Percentiles rank a stretch among this genome's conserved stretches.
These are phyloP conservation scores for Junco hyemalis DNA, from an alignment of 2,113 vertebrate species.

Conservation along the genomic window DNA sequence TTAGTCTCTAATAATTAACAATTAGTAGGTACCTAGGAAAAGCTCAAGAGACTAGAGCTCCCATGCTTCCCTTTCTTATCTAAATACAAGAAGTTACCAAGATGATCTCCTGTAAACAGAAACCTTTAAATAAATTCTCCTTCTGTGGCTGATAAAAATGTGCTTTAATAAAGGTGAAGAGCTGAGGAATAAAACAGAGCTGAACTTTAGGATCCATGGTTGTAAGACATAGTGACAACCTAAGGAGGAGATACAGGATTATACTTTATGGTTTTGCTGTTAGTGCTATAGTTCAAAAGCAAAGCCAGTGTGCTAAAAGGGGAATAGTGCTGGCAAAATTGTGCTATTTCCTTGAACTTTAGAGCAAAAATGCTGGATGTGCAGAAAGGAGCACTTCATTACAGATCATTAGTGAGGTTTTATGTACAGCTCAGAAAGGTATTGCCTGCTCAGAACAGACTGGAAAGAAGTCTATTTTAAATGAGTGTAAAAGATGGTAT, in stretches of 20 bases:
- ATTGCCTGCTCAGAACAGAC: conserved; percentile 50
- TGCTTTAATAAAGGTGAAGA: conserved; percentile 20
- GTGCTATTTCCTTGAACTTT: conserved; percentile 68
- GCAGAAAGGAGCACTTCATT: conserved; percentile 73
- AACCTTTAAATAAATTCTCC: conserved; percentile 31
- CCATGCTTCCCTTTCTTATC: conserved; percentile 62
- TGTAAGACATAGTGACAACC: not conserved
- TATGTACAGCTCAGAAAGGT: conserved; percentile 64
- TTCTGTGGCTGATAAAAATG: not conserved
- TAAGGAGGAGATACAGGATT: not conserved
- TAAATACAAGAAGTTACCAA: conserved; percentile 61
- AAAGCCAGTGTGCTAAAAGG: conserved; percentile 55
- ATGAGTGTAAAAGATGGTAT: conserved; percentile 57
- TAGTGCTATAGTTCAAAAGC: conserved; percentile 51
- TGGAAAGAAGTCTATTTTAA: conserved; percentile 61
- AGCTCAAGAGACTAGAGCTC: conserved; percentile 71
- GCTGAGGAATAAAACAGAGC: conserved; percentile 4
- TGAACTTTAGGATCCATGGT: not conserved
- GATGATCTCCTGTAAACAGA: not conserved
- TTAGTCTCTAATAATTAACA: conserved; percentile 89
- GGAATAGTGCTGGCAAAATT: conserved; percentile 52
- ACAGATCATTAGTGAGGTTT: conserved; percentile 71
- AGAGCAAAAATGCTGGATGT: conserved; percentile 68
- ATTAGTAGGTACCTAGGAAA: conserved; percentile 80
- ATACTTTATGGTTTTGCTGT: not conserved